Conservation (phyloP, 2,888 invertebrate genomes). For the Hyles lineata region DNA sequence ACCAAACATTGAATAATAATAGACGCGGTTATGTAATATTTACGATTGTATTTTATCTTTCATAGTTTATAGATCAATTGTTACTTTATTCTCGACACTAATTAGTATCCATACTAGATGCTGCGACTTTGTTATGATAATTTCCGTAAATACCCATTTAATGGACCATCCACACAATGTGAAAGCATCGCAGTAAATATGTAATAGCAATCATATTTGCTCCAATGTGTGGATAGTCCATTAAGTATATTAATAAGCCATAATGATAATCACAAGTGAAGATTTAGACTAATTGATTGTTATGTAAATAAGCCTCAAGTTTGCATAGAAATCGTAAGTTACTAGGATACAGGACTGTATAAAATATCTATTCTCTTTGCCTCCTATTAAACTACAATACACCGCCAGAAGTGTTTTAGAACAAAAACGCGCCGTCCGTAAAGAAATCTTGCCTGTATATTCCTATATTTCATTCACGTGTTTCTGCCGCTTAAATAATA, state of each 20-base stretch:
- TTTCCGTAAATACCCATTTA: not conserved
- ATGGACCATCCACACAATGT: not conserved
- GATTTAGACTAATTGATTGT: too few relatives aligned
- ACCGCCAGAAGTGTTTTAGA: constrained; percentile 40
- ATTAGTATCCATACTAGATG: too few relatives aligned
- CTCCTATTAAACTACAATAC: not conserved
- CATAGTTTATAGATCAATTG: too few relatives aligned
- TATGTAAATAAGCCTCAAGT: not conserved
- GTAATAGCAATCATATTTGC: not conserved
- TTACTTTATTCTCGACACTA: too few relatives aligned
- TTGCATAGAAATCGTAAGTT: not conserved
- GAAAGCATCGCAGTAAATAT: not conserved
- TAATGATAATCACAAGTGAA: too few relatives aligned
- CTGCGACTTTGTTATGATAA: too few relatives aligned
- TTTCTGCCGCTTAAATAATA: constrained; percentile 18
- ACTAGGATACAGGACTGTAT: not conserved
- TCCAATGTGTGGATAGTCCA: not conserved
- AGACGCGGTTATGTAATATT: too few relatives aligned
- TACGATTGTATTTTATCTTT: too few relatives aligned
- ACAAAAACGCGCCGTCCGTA: constrained; percentile 72
- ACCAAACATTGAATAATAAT: too few relatives aligned
- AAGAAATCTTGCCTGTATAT: constrained; percentile 50
- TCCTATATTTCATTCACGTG: constrained; percentile 18
- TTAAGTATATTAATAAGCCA: not conserved
- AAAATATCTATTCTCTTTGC: not conserved